Percentiles rank a stretch among this genome's conserved stretches.
phyloP scores from a whole-genome alignment of 64 coral and sea anemone species.

The Hydrozoanthus tunicans region DNA sequence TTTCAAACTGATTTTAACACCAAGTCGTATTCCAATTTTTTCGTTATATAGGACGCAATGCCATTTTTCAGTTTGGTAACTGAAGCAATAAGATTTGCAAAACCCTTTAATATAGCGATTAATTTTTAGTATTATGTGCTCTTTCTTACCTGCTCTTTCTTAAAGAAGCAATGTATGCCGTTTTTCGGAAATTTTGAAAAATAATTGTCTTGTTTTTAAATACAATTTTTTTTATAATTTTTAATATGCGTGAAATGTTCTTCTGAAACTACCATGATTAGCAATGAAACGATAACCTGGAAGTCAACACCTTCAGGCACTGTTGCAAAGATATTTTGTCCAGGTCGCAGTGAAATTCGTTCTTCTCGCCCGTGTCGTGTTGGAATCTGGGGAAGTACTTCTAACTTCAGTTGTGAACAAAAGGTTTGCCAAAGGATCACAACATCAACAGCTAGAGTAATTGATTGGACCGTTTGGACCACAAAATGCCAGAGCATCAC shows the following conservation, averaged over 20 bases:
- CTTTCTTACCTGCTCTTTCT: no score
- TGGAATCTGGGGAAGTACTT: neutral
- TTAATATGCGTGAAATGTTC: neutral
- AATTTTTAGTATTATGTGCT: no score
- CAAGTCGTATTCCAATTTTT: no score
- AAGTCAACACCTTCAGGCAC: neutral
- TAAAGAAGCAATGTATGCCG: neutral
- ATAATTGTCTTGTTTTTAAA: no score
- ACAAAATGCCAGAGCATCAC: no score
- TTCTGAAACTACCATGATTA: conserved; percentile 16
- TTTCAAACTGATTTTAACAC: no score
- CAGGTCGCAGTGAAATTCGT: no score
- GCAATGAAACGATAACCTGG: neutral
- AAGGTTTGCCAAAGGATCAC: neutral
- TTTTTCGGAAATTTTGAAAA: neutral
- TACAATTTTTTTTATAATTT: neutral
- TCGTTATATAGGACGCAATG: no score
- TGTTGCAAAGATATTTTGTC: neutral
- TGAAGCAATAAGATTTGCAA: no score
- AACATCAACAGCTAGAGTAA: neutral
- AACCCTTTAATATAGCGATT: no score
- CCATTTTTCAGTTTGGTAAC: no score
- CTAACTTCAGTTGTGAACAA: neutral
- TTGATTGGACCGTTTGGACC: neutral
- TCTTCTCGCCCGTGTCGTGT: neutral